These are phyloP conservation scores for Brenthis daphne DNA, from an alignment of 2,888 invertebrate species.

Conservation along the genomic window DNA sequence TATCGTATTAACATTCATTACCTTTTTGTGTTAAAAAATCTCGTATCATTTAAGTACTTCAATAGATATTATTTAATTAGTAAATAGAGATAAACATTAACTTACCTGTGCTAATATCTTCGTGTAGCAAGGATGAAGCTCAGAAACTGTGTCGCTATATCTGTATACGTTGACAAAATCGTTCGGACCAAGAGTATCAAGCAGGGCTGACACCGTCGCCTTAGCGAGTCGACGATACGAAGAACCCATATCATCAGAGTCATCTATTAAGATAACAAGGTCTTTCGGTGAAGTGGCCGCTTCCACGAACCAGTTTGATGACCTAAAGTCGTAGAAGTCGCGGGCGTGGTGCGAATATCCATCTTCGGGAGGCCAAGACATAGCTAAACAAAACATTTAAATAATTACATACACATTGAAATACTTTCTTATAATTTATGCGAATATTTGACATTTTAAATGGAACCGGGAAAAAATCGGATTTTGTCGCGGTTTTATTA, in stretches of 20 bases:
- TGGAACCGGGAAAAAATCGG: too few species aligned
- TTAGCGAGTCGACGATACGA: conserved; percentile 92
- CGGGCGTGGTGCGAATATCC: conserved; percentile 89
- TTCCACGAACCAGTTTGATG: conserved; percentile 97
- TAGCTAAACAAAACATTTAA: conserved; percentile 64
- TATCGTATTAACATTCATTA: too few species aligned
- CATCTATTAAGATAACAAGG: conserved; percentile 95
- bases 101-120: conserved; percentile 93
- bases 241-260: conserved; percentile 94
- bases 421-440: too few species aligned
- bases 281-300: conserved; percentile 99
- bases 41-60: neutral
- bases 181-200: conserved; percentile 97
- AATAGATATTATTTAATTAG: too few species aligned
- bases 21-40: too few species aligned
- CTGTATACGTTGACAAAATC: conserved; percentile 98
- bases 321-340: conserved; percentile 95
- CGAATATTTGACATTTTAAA: too few species aligned
- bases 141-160: conserved; percentile 92
- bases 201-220: conserved; percentile 92
- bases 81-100: neutral
- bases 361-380: conserved; percentile 92
- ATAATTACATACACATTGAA: neutral
- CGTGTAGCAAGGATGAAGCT: conserved; percentile 94
- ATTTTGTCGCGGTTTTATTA: too few species aligned